Evolutionary conservation across 2,797 vertebrate species (phyloP), one percentile per base, ranked within the genome.

Genomic region (Naso thynnoides): DNA sequence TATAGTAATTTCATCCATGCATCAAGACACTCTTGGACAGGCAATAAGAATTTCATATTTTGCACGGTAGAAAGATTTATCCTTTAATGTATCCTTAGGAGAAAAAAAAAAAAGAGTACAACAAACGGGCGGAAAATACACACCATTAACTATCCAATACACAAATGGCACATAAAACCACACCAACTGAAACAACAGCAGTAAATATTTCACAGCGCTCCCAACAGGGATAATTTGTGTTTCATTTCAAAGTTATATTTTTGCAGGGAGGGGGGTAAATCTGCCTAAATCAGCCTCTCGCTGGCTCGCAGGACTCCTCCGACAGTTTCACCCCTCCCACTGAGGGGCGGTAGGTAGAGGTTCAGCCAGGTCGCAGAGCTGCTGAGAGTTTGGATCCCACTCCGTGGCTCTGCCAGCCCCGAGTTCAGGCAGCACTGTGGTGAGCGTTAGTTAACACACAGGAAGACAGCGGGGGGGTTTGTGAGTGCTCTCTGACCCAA

Each of bases 391-490:
- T 23, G 70, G 77, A 89, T 89, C 83, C 86, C 86, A 67, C 64
- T 87, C 70, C 9, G 54, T 79, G 88, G 77, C 83, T 85, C 77
- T 88, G 82, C 89, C 81, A 81, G 84, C 81, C 67, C 78, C 1
- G 54, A 84, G 86, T 89, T 83, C 88, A 88, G 66, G 70, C 84
- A 57, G 68, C 81, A 85, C 81, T 87, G 81, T 90, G 91, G 66
- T 91, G 93, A 94, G 84, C 60, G 53, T 94, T 95, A 95, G 87
- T 95, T 95, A 95, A 93, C 82, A 89, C 86, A 86, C 70, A 81
- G 77, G 89, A 91, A 86, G 78, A 87, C 90, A 85, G 88, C 76
- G 75, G 18, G 54, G 59, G 81, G 44, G 63, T 60, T 66, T n/a
- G 48, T 76, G 80, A 74, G 84, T 88, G 83, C 89, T 90, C 88